A percentile compares a stretch with the other conserved stretches of the same genome.
Conservation (phyloP, 2,888 invertebrate species). For the Drosophila quasianomalipes region DNA sequence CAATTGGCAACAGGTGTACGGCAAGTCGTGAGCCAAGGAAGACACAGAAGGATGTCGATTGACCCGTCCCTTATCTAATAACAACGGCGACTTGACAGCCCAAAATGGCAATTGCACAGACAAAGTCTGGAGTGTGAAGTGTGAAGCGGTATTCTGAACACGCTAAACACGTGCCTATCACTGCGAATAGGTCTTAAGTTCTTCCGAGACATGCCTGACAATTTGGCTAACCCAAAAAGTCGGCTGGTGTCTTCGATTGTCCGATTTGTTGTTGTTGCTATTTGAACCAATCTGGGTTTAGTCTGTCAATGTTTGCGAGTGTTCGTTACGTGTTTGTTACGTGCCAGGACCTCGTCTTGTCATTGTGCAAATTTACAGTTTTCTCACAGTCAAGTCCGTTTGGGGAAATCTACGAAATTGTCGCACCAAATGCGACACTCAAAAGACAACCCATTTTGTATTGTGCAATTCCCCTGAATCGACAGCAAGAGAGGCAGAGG, state of each 20-base stretch:
- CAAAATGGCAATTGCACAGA: slow-evolving; percentile 25
- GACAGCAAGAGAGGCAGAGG: not conserved
- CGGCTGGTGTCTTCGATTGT: slow-evolving; percentile 19
- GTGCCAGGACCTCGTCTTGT: slow-evolving; percentile 67
- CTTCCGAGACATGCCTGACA: slow-evolving; percentile 48
- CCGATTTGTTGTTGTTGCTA: slow-evolving; percentile 19
- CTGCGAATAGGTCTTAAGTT: slow-evolving; percentile 66
- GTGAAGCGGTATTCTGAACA: slow-evolving; percentile 42
- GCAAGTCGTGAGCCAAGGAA: slow-evolving; percentile 54
- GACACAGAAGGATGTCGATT: slow-evolving; percentile 51
- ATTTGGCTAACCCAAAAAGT: slow-evolving; percentile 47
- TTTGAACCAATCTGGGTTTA: slow-evolving; percentile 62
- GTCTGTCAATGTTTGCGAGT: slow-evolving; percentile 68
- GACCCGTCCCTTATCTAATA: slow-evolving; percentile 66
- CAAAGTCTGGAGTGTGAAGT: slow-evolving; percentile 17
- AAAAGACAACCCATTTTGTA: slow-evolving; percentile 68
- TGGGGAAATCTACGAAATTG: slow-evolving; percentile 76
- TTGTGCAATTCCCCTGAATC: slow-evolving; percentile 50
- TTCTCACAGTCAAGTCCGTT: slow-evolving; percentile 52
- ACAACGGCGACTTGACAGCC: slow-evolving; percentile 60
- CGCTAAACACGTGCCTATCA: slow-evolving; percentile 61
- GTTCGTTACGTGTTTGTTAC: slow-evolving; percentile 59
- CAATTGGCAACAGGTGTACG: slow-evolving; percentile 78
- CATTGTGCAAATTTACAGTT: slow-evolving; percentile 74
- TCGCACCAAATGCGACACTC: slow-evolving; percentile 67